Evolutionary conservation across 2,888 invertebrate genomes (phyloP).

Genomic region (Melangyna quadrimaculata): DNA sequence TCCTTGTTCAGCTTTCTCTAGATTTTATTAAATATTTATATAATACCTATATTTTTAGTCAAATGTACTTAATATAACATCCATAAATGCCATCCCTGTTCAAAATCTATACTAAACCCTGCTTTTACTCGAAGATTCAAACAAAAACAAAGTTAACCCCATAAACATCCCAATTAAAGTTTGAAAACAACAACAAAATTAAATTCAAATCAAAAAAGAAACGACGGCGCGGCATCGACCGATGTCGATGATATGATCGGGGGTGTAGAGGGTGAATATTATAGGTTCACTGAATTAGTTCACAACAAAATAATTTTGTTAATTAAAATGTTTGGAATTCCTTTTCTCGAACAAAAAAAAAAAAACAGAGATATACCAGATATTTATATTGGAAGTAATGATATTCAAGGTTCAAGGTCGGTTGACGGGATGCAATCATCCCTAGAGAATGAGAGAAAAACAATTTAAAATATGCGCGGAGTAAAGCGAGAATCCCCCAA

Average conservation of each 20-base stretch:
- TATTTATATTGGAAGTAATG: not conserved
- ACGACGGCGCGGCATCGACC: not conserved
- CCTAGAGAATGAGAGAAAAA: no score
- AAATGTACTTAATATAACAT: no score
- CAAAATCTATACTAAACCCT: not conserved
- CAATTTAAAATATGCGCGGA: not conserved
- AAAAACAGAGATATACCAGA: not conserved
- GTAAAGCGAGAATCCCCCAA: not conserved
- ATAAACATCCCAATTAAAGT: slow-evolving; percentile 25
- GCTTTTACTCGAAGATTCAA: not conserved
- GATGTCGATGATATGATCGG: no score
- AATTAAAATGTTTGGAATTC: slow-evolving; percentile 42
- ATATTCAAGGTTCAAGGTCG: slow-evolving; percentile 23
- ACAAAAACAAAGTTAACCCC: not conserved
- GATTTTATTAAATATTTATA: no score
- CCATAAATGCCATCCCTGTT: not conserved
- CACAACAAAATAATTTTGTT: slow-evolving; percentile 40
- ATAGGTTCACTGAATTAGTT: slow-evolving; percentile 21
- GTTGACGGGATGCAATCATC: slow-evolving; percentile 14
- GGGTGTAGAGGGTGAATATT: not conserved
- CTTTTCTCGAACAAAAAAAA: not conserved
- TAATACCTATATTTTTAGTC: no score
- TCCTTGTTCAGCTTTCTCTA: no score
- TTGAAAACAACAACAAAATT: not conserved
- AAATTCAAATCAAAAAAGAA: not conserved